Evolutionary conservation across 2,113 vertebrate genomes (phyloP), one percentile per base, ranked within the genome.

Genomic region (Hippocampus abdominalis): DNA sequence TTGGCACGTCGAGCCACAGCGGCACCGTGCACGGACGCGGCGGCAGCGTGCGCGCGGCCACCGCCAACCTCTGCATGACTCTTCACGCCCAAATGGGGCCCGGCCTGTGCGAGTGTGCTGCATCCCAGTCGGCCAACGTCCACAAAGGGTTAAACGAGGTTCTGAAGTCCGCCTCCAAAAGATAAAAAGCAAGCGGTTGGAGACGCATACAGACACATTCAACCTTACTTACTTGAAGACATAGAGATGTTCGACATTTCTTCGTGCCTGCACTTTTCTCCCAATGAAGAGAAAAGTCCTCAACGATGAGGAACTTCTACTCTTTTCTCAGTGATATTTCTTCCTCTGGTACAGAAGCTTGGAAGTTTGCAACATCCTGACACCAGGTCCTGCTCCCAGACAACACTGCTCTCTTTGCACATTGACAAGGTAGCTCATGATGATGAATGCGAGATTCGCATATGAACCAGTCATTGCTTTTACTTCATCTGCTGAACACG

Each of bases 21-120:
- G 93, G 95, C 65, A 92, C 91, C 20, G 64, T 93, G 46, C 93
- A 93, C 8, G 92, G 93, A 56, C 89, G 93, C 0, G 92, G 92
- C 0, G 90, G 93, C 46, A 95, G 92, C 42, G 82, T 95, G 40
- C 91, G 93, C 62, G 69, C 79, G 18, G 94, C 95, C 69, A 94
- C 94, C 0, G 87, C 88, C 53, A 93, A 90, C 72, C 77, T 98
- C 63, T 94, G 94, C 2, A 92, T 90, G 86, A 93, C 92, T 23
- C 93, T 97, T 73, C 88, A 93, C 74, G 68, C 88, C 71, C 93
- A 95, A 66, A 97, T 96, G 95, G 95, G 96, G 46, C 86, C 80
- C 8, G 84, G 81, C 21, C 91, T 98, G 76, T 75, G 89, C 0
- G 81, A 90, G 62, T 91, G 86, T 0, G 94, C 94, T 2, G 91